Percentiles rank a stretch among this genome's conserved stretches.
Evolutionary conservation across 2,888 invertebrate species (phyloP).

Genomic region (Dasypolia templi): DNA sequence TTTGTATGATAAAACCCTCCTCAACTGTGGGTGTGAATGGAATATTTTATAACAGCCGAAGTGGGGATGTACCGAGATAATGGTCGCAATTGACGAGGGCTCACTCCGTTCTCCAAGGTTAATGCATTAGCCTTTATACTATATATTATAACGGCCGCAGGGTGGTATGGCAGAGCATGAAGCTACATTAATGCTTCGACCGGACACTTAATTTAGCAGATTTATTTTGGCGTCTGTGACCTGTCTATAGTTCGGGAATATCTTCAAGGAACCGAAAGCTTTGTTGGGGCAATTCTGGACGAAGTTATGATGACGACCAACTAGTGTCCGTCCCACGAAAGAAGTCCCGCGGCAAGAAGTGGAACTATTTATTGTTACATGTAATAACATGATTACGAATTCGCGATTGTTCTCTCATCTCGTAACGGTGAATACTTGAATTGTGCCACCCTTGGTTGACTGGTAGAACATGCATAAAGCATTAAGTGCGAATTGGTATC

Average conservation of each 20-base stretch:
- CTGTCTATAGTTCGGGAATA: background rate
- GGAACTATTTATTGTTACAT: too few relatives aligned
- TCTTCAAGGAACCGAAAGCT: background rate
- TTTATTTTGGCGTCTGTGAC: background rate
- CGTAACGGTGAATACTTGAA: background rate
- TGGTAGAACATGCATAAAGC: too few relatives aligned
- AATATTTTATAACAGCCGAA: background rate
- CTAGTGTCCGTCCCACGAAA: too few relatives aligned
- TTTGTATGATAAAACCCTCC: too few relatives aligned
- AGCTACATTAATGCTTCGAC: background rate
- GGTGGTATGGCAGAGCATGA: background rate
- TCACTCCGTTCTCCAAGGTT: background rate
- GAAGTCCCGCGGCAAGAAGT: too few relatives aligned
- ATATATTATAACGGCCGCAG: too few relatives aligned
- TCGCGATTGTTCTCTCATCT: background rate
- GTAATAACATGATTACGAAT: too few relatives aligned
- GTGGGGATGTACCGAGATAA: background rate
- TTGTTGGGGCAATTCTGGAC: background rate
- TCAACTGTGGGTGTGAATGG: background rate
- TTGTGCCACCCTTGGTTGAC: too few relatives aligned
- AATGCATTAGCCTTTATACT: background rate
- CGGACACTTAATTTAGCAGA: background rate
- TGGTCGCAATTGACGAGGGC: background rate
- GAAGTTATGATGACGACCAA: background rate
- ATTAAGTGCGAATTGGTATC: too few relatives aligned